These are phyloP conservation scores for Petroica traversi DNA, from an alignment of 2,113 vertebrate genomes.

Conservation along the genomic window DNA sequence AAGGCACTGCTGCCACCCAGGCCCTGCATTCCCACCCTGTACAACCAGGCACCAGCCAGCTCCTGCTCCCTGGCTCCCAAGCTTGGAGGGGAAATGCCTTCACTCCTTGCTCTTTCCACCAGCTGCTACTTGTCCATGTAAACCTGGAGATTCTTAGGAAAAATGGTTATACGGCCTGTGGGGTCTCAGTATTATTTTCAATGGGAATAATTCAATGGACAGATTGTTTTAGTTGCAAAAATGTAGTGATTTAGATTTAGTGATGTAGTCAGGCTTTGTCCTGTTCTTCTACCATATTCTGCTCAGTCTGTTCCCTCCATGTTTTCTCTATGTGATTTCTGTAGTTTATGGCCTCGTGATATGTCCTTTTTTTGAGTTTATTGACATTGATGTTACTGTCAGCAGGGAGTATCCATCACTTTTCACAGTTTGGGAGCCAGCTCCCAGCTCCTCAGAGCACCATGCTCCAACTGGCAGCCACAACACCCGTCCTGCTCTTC, in stretches of 20 bases:
- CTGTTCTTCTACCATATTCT: accelerated
- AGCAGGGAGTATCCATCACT: background rate
- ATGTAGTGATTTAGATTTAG: background rate
- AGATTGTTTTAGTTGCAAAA: background rate
- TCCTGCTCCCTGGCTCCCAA: background rate
- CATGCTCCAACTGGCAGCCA: background rate
- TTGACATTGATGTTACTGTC: background rate
- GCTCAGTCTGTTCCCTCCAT: background rate
- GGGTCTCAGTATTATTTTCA: background rate
- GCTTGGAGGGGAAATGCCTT: background rate
- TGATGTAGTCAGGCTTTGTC: background rate
- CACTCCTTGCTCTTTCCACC: background rate
- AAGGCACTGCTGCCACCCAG: background rate
- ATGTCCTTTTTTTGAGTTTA: background rate
- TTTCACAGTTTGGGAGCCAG: background rate
- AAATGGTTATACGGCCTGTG: background rate
- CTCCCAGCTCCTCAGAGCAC: background rate
- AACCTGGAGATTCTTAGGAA: background rate
- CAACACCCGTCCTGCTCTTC: background rate
- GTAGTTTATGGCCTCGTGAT: background rate
- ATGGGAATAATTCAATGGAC: background rate
- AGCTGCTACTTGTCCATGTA: background rate
- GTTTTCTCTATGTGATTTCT: background rate
- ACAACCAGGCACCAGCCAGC: background rate
- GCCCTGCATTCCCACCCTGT: background rate